Percentiles rank a stretch among this genome's conserved stretches.
phyloP scores from a whole-genome alignment of 2,113 vertebrate species.

The Chlorodrepanis virens region DNA sequence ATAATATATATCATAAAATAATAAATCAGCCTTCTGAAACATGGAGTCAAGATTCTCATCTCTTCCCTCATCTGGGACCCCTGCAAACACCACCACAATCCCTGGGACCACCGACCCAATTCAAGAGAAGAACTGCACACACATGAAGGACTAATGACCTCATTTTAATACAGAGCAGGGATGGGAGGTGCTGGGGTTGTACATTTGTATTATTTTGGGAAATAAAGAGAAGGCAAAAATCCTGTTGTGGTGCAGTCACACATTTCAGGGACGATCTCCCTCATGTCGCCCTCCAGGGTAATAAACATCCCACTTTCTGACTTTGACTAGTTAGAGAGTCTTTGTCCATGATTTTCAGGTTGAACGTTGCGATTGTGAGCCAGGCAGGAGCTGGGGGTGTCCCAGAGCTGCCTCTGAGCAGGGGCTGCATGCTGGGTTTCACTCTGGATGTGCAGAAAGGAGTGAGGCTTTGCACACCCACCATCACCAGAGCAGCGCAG shows the following conservation, averaged over 20 bases:
- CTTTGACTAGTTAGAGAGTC: background rate
- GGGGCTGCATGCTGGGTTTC: background rate
- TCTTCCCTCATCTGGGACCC: no score
- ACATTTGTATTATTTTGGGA: background rate
- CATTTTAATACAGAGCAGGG: background rate
- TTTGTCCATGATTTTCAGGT: background rate
- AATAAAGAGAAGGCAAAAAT: background rate
- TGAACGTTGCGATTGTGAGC: background rate
- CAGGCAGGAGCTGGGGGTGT: background rate
- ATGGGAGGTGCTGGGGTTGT: background rate
- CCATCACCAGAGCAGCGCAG: background rate
- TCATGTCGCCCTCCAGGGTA: fast-evolving
- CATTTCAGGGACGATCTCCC: background rate
- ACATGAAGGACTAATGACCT: background rate
- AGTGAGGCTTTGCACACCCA: background rate
- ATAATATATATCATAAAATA: no score
- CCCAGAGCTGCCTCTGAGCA: background rate
- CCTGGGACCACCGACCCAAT: no score
- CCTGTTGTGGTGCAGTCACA: fast-evolving
- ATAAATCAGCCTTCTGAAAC: no score
- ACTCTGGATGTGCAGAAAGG: background rate
- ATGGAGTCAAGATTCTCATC: no score
- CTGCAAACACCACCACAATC: no score
- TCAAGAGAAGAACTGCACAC: background rate
- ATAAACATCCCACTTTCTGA: background rate